Evolutionary conservation across 1,140 invertebrate species (phyloP), one percentile per base, ranked within the genome.

Genomic region (Fopius arisanus): DNA sequence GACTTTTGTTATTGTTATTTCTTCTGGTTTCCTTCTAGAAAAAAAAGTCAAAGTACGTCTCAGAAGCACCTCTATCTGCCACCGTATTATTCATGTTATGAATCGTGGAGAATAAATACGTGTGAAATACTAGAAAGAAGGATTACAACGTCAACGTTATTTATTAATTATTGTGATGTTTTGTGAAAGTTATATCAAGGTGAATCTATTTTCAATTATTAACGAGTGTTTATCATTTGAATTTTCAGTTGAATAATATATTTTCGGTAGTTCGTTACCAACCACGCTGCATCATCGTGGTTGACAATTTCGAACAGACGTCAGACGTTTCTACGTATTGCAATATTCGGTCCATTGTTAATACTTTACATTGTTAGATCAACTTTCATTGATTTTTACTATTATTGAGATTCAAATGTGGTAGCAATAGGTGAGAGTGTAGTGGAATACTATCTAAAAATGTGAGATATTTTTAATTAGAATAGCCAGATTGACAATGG

Each of bases 81-180:
- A 59, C 54, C 54, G 54, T 28, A 14, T 59, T 26, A 9, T 59
- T 59, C 23, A 28, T 59, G 54, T 59, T 59, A 4, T 48, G 54
- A 59, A 59, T 59, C 54, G 23, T 26, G 10, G 10, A n/a, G n/a
- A 59, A 78, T 75, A 81, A 79, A 78, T 80, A 75, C 71, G 76
- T 79, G 79, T 78, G 74, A 79, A 79, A 80, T 82, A 76, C 78
- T 63, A 21, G 19, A 14, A 51, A 51, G 19, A 59, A 72, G 54
- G 41, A 66, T 67, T 69, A 66, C 66, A 33, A 72, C 70, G 73
- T 70, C 72, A 73, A 75, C 23, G 70, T 78, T 62, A 70, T 76
- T 78, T 81, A 80, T 82, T 84, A 84, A 79, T 82, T 77, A 82
- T 85, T 87, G 86, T 87, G 81, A 88, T 88, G 86, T 85, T 88